phyloP scores from a whole-genome alignment of 1,140 invertebrate species.

The Lepidurus apus region DNA sequence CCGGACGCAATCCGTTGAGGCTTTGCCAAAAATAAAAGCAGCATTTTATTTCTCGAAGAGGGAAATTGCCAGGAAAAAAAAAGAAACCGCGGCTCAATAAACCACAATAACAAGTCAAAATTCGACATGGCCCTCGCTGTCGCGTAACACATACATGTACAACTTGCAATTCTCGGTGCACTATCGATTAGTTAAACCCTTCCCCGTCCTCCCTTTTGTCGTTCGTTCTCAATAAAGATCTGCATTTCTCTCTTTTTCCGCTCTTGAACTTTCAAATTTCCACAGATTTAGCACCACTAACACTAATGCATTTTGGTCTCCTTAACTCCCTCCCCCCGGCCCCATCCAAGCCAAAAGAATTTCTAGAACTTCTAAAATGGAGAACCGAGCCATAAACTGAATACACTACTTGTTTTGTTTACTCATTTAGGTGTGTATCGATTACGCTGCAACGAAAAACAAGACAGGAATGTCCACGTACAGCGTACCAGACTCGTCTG shows the following conservation, averaged over 20 bases:
- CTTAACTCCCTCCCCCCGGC: background rate
- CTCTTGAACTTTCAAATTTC: background rate
- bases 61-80: too few species aligned
- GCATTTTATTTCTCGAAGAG: too few species aligned
- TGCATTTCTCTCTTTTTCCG: background rate
- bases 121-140: background rate
- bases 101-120: too few species aligned
- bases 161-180: background rate
- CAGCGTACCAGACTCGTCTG: constrained; percentile 45
- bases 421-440: background rate
- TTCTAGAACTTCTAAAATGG: background rate
- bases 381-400: too few species aligned
- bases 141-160: background rate
- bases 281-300: too few species aligned
- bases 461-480: background rate
- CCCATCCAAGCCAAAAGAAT: background rate
- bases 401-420: background rate
- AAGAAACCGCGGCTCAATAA: too few species aligned
- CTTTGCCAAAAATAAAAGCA: too few species aligned
- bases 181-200: constrained; percentile 3
- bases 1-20: too few species aligned
- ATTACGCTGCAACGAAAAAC: background rate
- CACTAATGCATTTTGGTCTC: too few species aligned
- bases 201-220: background rate
- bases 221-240: background rate